Evolutionary conservation across 2,888 invertebrate genomes (phyloP).

Genomic region (Megamerina dolium): DNA sequence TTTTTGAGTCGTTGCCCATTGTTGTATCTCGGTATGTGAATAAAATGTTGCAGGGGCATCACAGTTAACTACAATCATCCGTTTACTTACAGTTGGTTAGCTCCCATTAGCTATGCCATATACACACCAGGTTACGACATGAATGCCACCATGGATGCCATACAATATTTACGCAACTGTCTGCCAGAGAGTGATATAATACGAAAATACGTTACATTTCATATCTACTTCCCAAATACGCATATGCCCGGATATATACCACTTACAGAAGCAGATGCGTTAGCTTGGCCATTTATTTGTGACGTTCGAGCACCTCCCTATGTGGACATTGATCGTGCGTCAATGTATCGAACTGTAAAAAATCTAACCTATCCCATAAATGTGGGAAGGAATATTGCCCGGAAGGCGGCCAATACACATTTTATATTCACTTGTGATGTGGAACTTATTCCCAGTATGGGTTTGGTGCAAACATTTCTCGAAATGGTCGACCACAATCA

Average conservation of each 20-base stretch:
- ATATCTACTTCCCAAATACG: slow-evolving; percentile 57
- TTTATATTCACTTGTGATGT: slow-evolving; percentile 80
- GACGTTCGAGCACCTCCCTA: slow-evolving; percentile 26
- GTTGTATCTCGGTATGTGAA: slow-evolving; percentile 48
- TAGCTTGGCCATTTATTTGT: slow-evolving; percentile 29
- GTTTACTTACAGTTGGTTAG: slow-evolving; percentile 54
- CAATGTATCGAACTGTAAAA: slow-evolving; percentile 57
- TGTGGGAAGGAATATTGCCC: slow-evolving; percentile 77
- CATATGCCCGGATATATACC: slow-evolving; percentile 53
- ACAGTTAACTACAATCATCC: background rate
- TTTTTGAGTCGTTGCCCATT: slow-evolving; percentile 58
- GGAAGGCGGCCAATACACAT: slow-evolving; percentile 71
- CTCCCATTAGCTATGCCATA: slow-evolving; percentile 60
- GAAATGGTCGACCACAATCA: slow-evolving; percentile 68
- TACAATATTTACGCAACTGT: slow-evolving; percentile 57
- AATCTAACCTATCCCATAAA: slow-evolving; percentile 81
- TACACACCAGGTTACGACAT: slow-evolving; percentile 61
- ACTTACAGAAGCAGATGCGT: slow-evolving; percentile 24
- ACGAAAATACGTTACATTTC: slow-evolving; percentile 58
- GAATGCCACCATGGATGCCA: slow-evolving; percentile 53
- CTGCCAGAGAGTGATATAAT: slow-evolving; percentile 50
- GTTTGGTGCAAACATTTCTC: slow-evolving; percentile 68
- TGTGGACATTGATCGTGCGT: slow-evolving; percentile 33
- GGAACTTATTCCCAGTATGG: slow-evolving; percentile 80
- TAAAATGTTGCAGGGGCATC: background rate